These are phyloP conservation scores for Eugnorisma glareosa DNA, from an alignment of 2,888 invertebrate species.

Conservation along the genomic window DNA sequence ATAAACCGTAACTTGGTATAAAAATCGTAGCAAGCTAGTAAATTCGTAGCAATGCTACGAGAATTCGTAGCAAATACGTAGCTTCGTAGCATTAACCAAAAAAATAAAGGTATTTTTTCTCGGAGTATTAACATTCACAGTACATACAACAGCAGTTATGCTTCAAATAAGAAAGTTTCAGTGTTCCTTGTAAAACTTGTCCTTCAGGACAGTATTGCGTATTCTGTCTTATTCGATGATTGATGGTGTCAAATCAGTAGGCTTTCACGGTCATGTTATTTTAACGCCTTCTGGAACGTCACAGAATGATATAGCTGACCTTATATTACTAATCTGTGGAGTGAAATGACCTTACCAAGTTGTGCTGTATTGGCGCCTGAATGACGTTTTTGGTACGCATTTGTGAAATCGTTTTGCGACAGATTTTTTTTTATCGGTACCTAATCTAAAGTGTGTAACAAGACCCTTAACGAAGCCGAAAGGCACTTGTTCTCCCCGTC, in stretches of 20 bases:
- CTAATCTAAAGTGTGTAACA: too few species aligned
- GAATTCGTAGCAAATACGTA: slow-evolving; percentile 45
- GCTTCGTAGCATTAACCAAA: not conserved
- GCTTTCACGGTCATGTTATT: slow-evolving; percentile 11
- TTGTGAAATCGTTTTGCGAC: not conserved
- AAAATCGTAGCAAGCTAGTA: slow-evolving; percentile 31
- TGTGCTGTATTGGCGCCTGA: not conserved
- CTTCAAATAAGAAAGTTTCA: not conserved
- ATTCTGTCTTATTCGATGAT: slow-evolving; percentile 28
- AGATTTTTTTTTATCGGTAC: too few species aligned
- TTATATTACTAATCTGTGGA: slow-evolving; percentile 12
- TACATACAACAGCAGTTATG: not conserved
- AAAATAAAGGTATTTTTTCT: not conserved
- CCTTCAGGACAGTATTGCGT: slow-evolving; percentile 15
- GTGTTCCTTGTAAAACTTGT: not conserved
- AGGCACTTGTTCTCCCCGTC: too few species aligned
- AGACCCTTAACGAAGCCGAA: too few species aligned
- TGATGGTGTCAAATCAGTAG: slow-evolving; percentile 29
- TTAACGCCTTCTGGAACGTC: slow-evolving; percentile 5
- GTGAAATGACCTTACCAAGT: slow-evolving; percentile 40
- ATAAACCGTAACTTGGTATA: not conserved
- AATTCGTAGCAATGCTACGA: slow-evolving; percentile 50
- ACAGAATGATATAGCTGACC: not conserved
- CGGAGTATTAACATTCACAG: not conserved
- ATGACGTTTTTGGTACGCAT: not conserved